Base-by-base conservation (phyloP, 92 coral and sea anemone genomes). In the Hydrozoanthus gracilis region DNA sequence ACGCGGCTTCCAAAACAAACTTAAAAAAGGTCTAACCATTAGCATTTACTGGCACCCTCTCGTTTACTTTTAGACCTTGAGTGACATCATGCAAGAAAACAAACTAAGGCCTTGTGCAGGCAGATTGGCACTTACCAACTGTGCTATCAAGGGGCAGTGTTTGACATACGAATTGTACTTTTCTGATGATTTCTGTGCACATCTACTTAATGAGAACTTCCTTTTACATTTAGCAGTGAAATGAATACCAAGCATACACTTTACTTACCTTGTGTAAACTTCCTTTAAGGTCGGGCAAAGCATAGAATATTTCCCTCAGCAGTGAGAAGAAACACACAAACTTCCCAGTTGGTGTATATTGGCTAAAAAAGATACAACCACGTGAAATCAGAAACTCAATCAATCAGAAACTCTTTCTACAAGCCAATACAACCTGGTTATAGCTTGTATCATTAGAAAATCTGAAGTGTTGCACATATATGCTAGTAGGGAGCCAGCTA, bases 241-340 rank as follows among this genome's bases (percentile, higher is more conserved):
- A 27, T 27, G 39, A 27, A 27, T 27, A 27, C 39, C 39, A 27
- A 27, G 39, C 39, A 14, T 18, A 6, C 71, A 16, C 8, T 66
- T 68, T 27, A 74, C 92, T 51, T 56, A 95, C 98, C 91, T 95
- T 93, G 54, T 93, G 95, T 71, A 95, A 70, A 68, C 88, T 95
- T 17, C 93, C 96, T 84, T 95, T 95, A 8, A 84, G 85, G 88
- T 96, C 99, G 3, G 94, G 91, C 75, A 95, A 88, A 56, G 83
- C 88, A 56, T 73, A 74, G 74, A 96, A 95, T 20, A 96, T 83
- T 58, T 96, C 99, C 71, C 98, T 90, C 76, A 96, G 90, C 46
- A 96, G 66, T 48, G 94, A 84, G 77, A 96, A 96, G 88, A 95
- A 96, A 74, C 99, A 95, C 14, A 87, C 78, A 48, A 92, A 85